Base-by-base conservation (phyloP, 2,113 vertebrate genomes). In the Cromileptes altivelis region DNA sequence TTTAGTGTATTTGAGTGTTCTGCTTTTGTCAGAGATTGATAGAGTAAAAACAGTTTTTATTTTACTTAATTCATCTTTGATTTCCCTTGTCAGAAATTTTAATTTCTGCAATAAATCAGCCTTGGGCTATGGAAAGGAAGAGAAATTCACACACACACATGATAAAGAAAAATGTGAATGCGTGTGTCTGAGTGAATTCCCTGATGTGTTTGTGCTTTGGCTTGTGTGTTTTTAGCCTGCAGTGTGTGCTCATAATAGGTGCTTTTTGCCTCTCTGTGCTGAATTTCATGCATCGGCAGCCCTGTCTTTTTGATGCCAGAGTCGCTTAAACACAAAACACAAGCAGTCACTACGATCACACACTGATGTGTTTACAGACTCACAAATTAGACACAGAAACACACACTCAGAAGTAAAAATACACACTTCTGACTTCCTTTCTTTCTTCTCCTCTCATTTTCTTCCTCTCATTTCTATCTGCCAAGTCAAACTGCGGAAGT, bases 31-130 rank as follows among this genome's bases (percentile, higher is more conserved):
- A 86, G 83, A 89, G 84, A 89, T 89, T 91, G 90, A 92, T 91
- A 55, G 64, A 81, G 78, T 81, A 72, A 70, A 91, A 90, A 87
- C 68, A 4, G 21, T 77, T 89, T 86, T 70, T 86, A 67, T 90
- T 90, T 90, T 74, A 85, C 91, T 92, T 87, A 1, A 90, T 92
- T 92, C 72, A 68, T 90, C 81, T 92, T 91, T 92, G 85, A 93
- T 91, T 92, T 92, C 87, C 84, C 81, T 72, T 90, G 88, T 92
- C 91, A 92, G 80, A 84, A 89, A 89, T 88, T 78, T 83, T 90
- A 88, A 94, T 91, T 91, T 88, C 53, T 83, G 81, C 84, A 87
- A 93, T 93, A 93, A 92, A 93, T 93, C 92, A 92, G 85, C 90
- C 81, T 60, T 19, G 0, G 88, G 92, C 85, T 81, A 25, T 12